These are phyloP conservation scores for Lasioglossum pauxillum DNA, from an alignment of 2,888 invertebrate species.

Conservation along the genomic window DNA sequence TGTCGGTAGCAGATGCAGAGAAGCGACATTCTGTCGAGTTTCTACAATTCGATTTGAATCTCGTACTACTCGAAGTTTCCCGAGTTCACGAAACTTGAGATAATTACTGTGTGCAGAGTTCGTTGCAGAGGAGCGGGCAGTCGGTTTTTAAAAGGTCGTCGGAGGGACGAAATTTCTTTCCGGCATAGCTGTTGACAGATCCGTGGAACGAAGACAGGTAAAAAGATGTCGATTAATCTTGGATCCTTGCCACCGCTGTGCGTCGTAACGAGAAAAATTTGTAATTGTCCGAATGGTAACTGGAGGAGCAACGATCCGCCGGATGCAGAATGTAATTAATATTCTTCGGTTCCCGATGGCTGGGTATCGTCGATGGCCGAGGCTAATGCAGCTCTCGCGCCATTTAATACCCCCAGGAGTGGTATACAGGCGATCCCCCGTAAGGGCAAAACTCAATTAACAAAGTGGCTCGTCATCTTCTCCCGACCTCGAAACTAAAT, in stretches of 20 bases:
- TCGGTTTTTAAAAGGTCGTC: slow-evolving; percentile 5
- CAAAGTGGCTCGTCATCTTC: slow-evolving; percentile 75
- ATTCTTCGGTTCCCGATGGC: slow-evolving; percentile 37
- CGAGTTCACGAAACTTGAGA: slow-evolving; percentile 54
- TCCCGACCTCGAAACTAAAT: slow-evolving; percentile 69
- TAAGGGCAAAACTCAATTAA: slow-evolving; percentile 72
- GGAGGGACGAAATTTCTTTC: background rate
- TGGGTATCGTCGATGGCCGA: slow-evolving; percentile 46
- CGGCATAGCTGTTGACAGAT: background rate
- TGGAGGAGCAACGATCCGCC: background rate
- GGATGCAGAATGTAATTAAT: slow-evolving; percentile 36
- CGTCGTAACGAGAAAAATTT: slow-evolving; percentile 8
- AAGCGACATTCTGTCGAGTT: slow-evolving; percentile 63
- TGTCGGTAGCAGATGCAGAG: slow-evolving; percentile 64
- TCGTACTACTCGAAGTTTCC: slow-evolving; percentile 59
- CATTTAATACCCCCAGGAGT: slow-evolving; percentile 62
- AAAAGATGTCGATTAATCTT: slow-evolving; percentile 11
- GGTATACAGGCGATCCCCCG: slow-evolving; percentile 47
- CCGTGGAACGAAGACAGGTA: too few relatives aligned
- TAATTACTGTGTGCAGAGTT: slow-evolving; percentile 41
- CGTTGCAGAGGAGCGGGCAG: background rate
- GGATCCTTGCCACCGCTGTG: background rate
- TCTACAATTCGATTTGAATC: slow-evolving; percentile 67
- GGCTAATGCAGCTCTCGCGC: slow-evolving; percentile 57
- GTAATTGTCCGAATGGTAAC: slow-evolving; percentile 6